Evolutionary conservation across 2,113 vertebrate species (phyloP).

Genomic region (Epinephelus moara): DNA sequence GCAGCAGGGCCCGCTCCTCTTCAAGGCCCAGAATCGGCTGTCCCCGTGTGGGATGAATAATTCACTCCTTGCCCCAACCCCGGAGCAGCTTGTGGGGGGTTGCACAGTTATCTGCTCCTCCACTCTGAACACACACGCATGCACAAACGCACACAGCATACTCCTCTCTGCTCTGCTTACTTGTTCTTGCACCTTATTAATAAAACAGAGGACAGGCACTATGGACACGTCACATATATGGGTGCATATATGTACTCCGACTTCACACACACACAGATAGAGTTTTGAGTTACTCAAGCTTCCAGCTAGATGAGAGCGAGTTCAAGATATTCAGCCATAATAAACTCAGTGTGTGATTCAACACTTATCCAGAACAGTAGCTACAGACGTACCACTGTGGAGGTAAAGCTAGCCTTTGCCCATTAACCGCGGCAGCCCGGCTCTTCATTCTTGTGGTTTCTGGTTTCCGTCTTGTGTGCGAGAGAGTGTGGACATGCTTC

Average conservation of each 20-base stretch:
- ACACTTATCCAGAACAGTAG: conserved; percentile 53
- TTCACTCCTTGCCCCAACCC: conserved; percentile 77
- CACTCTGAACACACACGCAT: conserved; percentile 38
- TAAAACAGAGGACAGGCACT: conserved; percentile 64
- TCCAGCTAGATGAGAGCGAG: background rate
- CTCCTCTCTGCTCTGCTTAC: conserved; percentile 41
- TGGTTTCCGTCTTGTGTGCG: conserved; percentile 72
- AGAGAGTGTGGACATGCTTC: conserved; percentile 68
- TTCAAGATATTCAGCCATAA: background rate
- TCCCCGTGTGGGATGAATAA: conserved; percentile 79
- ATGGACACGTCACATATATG: conserved; percentile 49
- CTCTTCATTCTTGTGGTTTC: conserved; percentile 78
- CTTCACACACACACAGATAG: background rate
- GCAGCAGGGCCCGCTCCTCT: conserved; percentile 56
- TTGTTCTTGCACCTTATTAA: conserved; percentile 69
- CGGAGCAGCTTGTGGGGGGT: conserved; percentile 72
- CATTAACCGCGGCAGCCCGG: conserved; percentile 58
- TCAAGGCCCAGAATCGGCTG: conserved; percentile 54
- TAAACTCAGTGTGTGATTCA: conserved; percentile 30
- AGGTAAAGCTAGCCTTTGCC: conserved; percentile 52
- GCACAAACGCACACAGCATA: conserved; percentile 8
- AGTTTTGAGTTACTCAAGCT: background rate
- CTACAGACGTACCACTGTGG: conserved; percentile 48
- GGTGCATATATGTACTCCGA: background rate
- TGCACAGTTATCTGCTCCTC: conserved; percentile 62